These are phyloP conservation scores for Gallinago solitaria DNA, from an alignment of 2,797 vertebrate genomes.

Conservation along the genomic window DNA sequence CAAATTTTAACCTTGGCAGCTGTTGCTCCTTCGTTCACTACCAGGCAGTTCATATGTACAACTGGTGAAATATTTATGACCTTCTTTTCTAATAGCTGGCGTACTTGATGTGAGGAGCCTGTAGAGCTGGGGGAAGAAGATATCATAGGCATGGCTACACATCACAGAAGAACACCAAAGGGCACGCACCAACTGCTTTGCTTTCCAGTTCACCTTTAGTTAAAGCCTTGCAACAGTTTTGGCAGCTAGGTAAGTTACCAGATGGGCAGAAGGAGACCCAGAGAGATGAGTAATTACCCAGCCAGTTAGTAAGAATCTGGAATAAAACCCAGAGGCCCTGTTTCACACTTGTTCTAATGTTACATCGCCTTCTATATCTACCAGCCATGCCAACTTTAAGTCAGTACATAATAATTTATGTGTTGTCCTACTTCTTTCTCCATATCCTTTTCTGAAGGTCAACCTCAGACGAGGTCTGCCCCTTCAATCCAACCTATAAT, in stretches of 20 bases:
- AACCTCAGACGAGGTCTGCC: background rate
- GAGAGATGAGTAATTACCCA: slow-evolving; percentile 70
- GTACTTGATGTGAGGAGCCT: background rate
- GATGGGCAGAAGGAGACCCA: slow-evolving; percentile 63
- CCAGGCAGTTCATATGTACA: background rate
- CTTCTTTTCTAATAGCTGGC: slow-evolving; percentile 15
- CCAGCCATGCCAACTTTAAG: slow-evolving; percentile 43
- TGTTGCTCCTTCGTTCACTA: background rate
- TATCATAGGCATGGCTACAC: slow-evolving; percentile 9
- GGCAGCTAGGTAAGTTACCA: slow-evolving; percentile 54
- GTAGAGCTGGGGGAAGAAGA: slow-evolving; percentile 10
- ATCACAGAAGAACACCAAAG: slow-evolving; percentile 48
- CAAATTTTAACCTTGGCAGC: background rate
- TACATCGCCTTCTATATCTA: background rate
- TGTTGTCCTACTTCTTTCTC: background rate
- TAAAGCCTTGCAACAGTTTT: slow-evolving; percentile 55
- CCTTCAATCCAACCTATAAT: background rate
- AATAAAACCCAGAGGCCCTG: slow-evolving; percentile 54
- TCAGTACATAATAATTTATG: slow-evolving; percentile 48
- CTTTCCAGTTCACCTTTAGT: slow-evolving; percentile 59
- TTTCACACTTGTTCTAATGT: slow-evolving; percentile 55
- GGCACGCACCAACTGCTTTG: slow-evolving; percentile 25
- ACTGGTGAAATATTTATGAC: background rate
- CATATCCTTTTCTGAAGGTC: slow-evolving; percentile 24
- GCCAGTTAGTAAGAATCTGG: slow-evolving; percentile 59